Evolutionary conservation across 2,888 invertebrate species (phyloP).

Genomic region (Drosophila greeni): DNA sequence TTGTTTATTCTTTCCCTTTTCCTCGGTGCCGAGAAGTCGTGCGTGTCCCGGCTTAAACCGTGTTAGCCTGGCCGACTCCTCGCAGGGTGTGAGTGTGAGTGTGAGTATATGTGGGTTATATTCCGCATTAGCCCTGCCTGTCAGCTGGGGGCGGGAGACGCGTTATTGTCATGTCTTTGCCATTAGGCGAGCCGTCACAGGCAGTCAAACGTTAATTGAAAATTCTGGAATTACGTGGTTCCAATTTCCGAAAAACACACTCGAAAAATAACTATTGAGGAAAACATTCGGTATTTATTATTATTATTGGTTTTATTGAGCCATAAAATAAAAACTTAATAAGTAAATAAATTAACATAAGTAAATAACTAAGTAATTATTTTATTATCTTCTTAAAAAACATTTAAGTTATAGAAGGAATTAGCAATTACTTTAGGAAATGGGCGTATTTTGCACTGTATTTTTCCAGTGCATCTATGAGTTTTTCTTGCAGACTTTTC

Average conservation of each 20-base stretch:
- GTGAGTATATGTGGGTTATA: constrained; percentile 17
- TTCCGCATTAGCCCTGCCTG: constrained; percentile 46
- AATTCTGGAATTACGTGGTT: constrained; percentile 43
- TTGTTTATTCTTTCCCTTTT: constrained; percentile 51
- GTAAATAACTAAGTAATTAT: no score
- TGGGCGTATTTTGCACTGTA: neutral
- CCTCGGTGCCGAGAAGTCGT: constrained; percentile 34
- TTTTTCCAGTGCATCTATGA: neutral
- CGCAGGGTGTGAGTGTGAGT: constrained; percentile 15
- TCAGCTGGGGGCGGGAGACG: constrained; percentile 25
- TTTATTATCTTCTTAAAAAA: no score
- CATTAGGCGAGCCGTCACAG: constrained; percentile 57
- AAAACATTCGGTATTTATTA: neutral
- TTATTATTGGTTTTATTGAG: neutral
- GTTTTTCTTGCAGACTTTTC: constrained; percentile 11
- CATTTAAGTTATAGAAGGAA: no score
- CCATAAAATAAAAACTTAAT: no score
- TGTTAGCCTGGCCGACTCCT: constrained; percentile 39
- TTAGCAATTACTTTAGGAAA: neutral
- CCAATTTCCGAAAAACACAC: constrained; percentile 2
- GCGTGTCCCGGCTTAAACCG: constrained; percentile 60
- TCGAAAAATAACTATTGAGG: neutral
- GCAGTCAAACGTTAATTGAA: constrained; percentile 69
- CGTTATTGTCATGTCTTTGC: constrained; percentile 68
- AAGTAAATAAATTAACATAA: no score